Base-by-base conservation (phyloP, 2,888 invertebrate genomes). In the Dicyrtoma fusca region DNA sequence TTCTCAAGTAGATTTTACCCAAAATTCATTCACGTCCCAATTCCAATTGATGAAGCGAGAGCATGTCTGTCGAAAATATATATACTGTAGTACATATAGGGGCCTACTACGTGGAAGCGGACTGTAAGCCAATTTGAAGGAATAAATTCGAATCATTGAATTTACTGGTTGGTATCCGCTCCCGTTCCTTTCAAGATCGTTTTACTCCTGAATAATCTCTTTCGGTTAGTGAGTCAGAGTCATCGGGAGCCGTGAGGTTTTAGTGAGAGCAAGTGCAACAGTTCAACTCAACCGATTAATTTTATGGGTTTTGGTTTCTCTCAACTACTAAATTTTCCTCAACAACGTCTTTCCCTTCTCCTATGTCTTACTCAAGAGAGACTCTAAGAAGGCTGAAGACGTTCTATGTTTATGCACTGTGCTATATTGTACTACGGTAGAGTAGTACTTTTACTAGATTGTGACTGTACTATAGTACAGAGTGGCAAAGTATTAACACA, bases 201-300 rank as follows among this genome's bases (percentile, higher is more conserved):
- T 49, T 49, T 17, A 49, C 49, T 49, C 49, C 49, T 49, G 49
- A 49, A 49, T 49, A 49, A 49, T 49, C 49, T 61, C 57, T 61
- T 61, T 61, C 61, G 44, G 61, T 42, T 61, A 61, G 61, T 61
- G 42, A 61, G 42, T 44, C 34, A 61, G 4, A 23, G 13, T 14
- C 49, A 19, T 26, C 10, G 45, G 26, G 57, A 57, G 57, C 23
- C 45, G 23, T 44, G 51, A 64, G 61, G 34, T 26, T 65, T 63
- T 63, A 23, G 65, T 26, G 51, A 65, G 65, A 65, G 51, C 51
- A 53, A 65, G 65, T 51, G 65, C 65, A 65, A 65, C 65, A 65
- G 65, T 65, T 65, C 72, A 72, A 66, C 57, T 72, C 66, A 72
- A 61, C 51, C 72, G 72, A 72, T 72, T 72, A 72, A 72, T 72